A percentile compares a stretch with the other conserved stretches of the same genome.
These are phyloP conservation scores for Elachura formosa DNA, from an alignment of 2,113 vertebrate genomes.

Conservation along the genomic window DNA sequence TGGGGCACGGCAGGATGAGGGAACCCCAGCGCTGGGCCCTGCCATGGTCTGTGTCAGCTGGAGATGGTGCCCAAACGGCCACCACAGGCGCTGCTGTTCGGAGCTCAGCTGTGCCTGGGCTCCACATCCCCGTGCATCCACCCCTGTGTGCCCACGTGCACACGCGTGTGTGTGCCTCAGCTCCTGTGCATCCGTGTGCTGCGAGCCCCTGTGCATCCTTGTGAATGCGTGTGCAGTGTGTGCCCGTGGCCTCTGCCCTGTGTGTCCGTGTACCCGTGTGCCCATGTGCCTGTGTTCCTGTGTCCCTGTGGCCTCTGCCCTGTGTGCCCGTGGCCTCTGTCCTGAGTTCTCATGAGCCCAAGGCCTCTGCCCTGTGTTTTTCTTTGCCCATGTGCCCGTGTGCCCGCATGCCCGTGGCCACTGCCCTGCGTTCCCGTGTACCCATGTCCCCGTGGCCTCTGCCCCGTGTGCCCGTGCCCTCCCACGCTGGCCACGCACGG, in stretches of 20 bases:
- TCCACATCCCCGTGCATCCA: background rate
- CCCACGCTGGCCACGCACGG: rapidly evolving
- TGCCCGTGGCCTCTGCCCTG: background rate
- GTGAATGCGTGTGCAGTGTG: background rate
- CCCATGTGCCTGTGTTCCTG: no score
- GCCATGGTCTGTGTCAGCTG: rapidly evolving
- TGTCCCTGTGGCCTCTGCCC: background rate
- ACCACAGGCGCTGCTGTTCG: background rate
- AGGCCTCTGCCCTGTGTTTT: no score
- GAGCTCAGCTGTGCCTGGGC: no score
- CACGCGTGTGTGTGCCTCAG: background rate
- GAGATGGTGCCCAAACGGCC: background rate
- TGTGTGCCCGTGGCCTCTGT: background rate
- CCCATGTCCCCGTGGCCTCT: no score
- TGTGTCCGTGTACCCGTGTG: background rate
- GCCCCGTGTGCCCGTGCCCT: background rate
- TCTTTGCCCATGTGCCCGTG: no score
- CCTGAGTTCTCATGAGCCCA: no score
- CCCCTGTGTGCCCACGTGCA: no score
- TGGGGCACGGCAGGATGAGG: rapidly evolving
- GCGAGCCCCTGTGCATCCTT: background rate
- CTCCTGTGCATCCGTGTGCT: background rate
- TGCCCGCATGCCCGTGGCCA: background rate
- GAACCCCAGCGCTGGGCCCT: background rate
- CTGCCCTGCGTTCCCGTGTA: rapidly evolving